Evolutionary conservation across 2,888 invertebrate species (phyloP), one percentile per base, ranked within the genome.

Genomic region (Drosophila quinaria): DNA sequence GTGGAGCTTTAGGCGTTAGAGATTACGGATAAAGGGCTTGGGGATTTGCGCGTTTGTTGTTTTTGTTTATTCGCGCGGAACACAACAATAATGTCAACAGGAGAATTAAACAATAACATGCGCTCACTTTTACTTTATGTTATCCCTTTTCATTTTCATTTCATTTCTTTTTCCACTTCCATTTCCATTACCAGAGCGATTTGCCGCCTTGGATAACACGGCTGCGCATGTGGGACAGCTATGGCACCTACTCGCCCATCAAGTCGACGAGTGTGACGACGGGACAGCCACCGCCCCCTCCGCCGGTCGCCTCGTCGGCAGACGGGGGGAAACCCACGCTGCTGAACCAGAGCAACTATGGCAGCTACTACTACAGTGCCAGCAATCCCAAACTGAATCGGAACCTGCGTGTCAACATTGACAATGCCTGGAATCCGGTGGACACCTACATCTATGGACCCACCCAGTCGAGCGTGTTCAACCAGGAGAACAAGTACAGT

Each of bases 141-240:
- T 35, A 29, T 35, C 6, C 13, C 49, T 33, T 6, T 15, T 11
- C 9, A 29, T 29, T 39, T 44, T 13, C 49, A 22, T 6, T 15
- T 11, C 8, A 1, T 2, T 39, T 44, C 15, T 8, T 3, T 41
- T 13, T 19, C 15, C 2, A 25, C 22, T n/a, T 51, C 39, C 81
- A 93, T 42, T 13, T 13, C 15, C 3, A 29, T 35, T n/a, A 49
- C 39, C 82, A 93, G 93, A 91, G 91, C 73, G 93, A 93, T 82
- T 83, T 93, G 63, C 93, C 93, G 47, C 94, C 94, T 31, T 96
- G 96, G 92, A 95, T 95, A 37, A 96, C 96, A 33, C 94, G 95
- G 81, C 92, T 96, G 71, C 94, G 95, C 73, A 95, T 96, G 86
- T 96, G 96, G 95, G 96, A 96, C 92, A 96, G 96, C 58, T 94